Base-by-base conservation (phyloP, 1,140 invertebrate species). In the Heliconius himera region DNA sequence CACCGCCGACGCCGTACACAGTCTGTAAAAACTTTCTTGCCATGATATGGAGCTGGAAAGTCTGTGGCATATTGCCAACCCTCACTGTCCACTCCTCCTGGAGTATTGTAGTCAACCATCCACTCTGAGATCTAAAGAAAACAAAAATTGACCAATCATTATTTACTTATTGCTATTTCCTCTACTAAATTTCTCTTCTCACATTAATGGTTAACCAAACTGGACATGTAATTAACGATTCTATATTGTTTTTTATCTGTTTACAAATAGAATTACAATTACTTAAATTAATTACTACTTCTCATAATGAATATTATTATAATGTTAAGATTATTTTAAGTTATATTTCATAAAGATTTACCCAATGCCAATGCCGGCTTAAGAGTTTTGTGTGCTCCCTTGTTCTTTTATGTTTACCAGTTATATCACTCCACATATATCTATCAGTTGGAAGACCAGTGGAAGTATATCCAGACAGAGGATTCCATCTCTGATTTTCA, bases 41-140 rank as follows among this genome's bases (percentile, higher is more conserved):
- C 96, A 91, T 99, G 98, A 92, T 98, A 99, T 33, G 96, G 96
- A 0, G 97, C 96, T 8, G 98, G 98, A 91, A 99, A 99, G 93
- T 99, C 98, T 3, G 97, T 97, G 3, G 98, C 98, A 95, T 99
- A 99, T 90, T 99, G 98, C 98, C 98, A 99, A 3, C 98, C 98
- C 84, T 99, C 97, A 77, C 96, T 95, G 93, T 99, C 98, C 1
- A 98, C 97, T 1, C 98, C 98, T n/a, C 97, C 98, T 2, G 97
- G 97, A 49, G 97, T 97, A 89, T 97, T 96, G 89, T 97, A 99
- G 92, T 99, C 98, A 16, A 98, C 96, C 82, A 97, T 96, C 98
- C 98, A 99, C 89, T 99, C 98, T 9, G 97, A 97, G 71, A 97
- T 96, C 97, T 97, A 74, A 71, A 85, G 79, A 70, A 76, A 60